These are phyloP conservation scores for Myodes glareolus DNA, from an alignment of 2,113 vertebrate genomes.

Conservation along the genomic window DNA sequence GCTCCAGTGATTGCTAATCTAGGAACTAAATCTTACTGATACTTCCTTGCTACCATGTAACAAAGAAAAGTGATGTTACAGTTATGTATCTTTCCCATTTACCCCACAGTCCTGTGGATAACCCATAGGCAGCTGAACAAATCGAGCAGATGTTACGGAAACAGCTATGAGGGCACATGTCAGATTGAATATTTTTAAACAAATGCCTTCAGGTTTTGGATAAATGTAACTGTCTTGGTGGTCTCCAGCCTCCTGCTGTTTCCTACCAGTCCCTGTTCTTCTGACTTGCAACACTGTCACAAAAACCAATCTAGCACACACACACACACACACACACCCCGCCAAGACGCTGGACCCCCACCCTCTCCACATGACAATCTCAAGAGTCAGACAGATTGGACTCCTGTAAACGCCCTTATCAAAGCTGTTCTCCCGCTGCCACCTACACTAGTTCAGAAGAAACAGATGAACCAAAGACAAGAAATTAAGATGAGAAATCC, in stretches of 20 bases:
- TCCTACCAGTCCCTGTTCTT: neutral
- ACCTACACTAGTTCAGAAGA: conserved; percentile 16
- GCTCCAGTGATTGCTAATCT: conserved; percentile 1
- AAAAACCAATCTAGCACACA: neutral
- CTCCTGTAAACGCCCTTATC: neutral
- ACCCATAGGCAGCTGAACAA: neutral
- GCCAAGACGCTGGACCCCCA: neutral
- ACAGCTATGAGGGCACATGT: neutral
- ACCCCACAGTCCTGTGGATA: neutral
- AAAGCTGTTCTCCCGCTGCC: neutral
- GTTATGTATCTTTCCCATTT: conserved; percentile 60
- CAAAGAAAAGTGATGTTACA: conserved; percentile 43
- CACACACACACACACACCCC: too few species aligned
- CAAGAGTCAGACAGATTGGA: neutral
- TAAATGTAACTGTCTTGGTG: neutral
- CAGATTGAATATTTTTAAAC: conserved; percentile 2
- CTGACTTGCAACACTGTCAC: neutral
- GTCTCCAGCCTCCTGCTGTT: neutral
- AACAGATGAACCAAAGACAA: neutral
- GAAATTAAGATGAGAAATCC: neutral
- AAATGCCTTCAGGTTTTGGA: neutral
- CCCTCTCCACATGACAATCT: neutral
- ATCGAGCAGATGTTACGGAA: conserved; percentile 48
- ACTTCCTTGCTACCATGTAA: conserved; percentile 41
- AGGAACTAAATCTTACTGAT: conserved; percentile 40